A percentile compares a stretch with the other conserved stretches of the same genome.
phyloP scores from a whole-genome alignment of 2,888 invertebrate species.

The Branchellion lobata region DNA sequence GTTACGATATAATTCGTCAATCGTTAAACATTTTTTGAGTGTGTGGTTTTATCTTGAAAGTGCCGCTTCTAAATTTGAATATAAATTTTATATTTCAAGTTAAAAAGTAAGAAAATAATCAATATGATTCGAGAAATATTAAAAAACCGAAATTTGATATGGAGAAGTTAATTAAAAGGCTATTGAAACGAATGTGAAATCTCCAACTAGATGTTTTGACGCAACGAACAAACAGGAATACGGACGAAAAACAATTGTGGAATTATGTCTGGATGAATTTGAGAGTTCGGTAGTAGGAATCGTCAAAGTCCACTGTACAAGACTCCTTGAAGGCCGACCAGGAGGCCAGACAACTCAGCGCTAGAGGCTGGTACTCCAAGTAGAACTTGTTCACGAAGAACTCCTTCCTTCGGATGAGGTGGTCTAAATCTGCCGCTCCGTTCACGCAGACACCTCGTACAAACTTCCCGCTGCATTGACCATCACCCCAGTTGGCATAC shows the following conservation, averaged over 20 bases:
- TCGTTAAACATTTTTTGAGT: too few species aligned
- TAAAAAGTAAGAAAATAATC: too few species aligned
- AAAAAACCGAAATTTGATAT: too few species aligned
- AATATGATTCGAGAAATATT: too few species aligned
- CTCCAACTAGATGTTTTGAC: too few species aligned
- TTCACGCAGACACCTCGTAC: constrained; percentile 55
- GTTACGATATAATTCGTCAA: too few species aligned
- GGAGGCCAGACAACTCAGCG: constrained; percentile 54
- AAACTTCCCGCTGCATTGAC: constrained; percentile 51
- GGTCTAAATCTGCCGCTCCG: constrained; percentile 54
- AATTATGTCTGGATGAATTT: constrained; percentile 48
- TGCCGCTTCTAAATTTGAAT: too few species aligned
- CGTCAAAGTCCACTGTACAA: constrained; percentile 49
- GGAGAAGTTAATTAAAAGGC: not conserved
- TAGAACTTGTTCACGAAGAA: constrained; percentile 57
- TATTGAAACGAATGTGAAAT: not conserved
- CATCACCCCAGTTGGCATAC: constrained; percentile 53
- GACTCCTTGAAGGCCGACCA: constrained; percentile 50
- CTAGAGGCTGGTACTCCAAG: constrained; percentile 53
- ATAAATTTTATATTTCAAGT: too few species aligned
- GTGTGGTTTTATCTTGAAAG: too few species aligned
- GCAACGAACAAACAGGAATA: too few species aligned
- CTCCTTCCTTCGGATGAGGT: constrained; percentile 51
- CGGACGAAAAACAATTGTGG: not conserved
- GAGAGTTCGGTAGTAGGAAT: constrained; percentile 49